Conservation (phyloP, 2,113 vertebrate genomes). For the Python bivittatus region DNA sequence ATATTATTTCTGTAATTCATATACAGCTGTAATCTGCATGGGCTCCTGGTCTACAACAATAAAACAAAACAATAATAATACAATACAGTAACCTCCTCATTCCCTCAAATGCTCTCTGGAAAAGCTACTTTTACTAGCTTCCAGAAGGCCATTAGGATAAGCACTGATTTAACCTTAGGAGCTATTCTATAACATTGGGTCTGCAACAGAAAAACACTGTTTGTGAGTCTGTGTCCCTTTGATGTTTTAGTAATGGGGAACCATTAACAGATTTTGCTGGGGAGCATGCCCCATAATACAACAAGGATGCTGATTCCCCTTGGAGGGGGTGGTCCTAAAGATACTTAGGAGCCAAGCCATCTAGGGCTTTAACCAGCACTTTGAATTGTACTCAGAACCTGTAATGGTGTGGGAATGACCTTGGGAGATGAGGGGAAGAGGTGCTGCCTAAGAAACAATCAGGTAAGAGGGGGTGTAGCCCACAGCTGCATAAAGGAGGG, state of each 20-base stretch:
- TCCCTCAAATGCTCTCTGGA: neutral
- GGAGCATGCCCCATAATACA: neutral
- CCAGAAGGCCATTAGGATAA: neutral
- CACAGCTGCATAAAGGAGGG: too few relatives aligned
- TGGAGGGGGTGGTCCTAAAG: neutral
- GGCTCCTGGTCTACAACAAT: neutral
- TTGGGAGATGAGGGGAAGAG: too few relatives aligned
- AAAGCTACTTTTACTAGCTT: neutral
- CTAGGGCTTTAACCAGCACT: neutral
- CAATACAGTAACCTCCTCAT: neutral
- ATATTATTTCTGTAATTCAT: neutral
- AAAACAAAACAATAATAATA: neutral
- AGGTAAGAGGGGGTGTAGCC: too few relatives aligned
- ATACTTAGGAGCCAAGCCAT: neutral
- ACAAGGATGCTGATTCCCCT: neutral
- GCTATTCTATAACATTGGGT: neutral
- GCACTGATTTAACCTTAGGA: neutral
- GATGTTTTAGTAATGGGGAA: neutral
- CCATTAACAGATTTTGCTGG: neutral
- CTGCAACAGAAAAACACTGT: neutral
- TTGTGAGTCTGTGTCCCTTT: neutral
- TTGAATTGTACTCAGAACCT: neutral
- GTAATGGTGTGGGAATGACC: too few relatives aligned
- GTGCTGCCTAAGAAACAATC: too few relatives aligned
- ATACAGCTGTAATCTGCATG: neutral